Evolutionary conservation across 37 sponge, comb jelly and placozoan genomes (phyloP).

Genomic region (Hexactinellida sp.): DNA sequence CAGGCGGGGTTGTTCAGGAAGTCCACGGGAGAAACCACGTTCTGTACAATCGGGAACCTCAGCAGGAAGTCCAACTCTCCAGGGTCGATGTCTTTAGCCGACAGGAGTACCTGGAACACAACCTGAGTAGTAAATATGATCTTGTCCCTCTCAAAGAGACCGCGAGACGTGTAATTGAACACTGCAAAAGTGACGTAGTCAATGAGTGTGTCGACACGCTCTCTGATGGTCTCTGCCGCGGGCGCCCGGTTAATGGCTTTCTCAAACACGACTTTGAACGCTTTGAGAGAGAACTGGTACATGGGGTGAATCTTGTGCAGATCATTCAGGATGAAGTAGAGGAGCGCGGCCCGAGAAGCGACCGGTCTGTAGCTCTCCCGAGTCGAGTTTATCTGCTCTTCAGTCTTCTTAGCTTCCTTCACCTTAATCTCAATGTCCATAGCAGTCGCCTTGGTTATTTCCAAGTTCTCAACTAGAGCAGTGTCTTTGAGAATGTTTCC

Average conservation of each 20-base stretch:
- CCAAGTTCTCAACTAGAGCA: conserved; percentile 92
- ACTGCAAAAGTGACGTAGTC: conserved; percentile 92
- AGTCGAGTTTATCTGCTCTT: conserved; percentile 91
- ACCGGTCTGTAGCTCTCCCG: conserved; percentile 90
- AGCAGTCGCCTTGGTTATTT: conserved; percentile 87
- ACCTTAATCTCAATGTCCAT: conserved; percentile 77
- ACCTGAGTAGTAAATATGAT: conserved; percentile 90
- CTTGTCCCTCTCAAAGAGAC: conserved; percentile 93
- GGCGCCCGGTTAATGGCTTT: conserved; percentile 87
- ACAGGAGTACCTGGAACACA: conserved; percentile 82
- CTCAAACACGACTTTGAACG: conserved; percentile 96
- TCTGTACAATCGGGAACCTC: conserved; percentile 71
- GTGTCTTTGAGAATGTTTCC: conserved; percentile 96
- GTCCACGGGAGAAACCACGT: conserved; percentile 90
- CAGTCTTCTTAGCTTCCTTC: conserved; percentile 75
- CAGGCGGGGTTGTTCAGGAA: conserved; percentile 79
- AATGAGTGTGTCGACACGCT: conserved; percentile 76
- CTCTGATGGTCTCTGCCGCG: conserved; percentile 66
- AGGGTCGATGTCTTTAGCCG: conserved; percentile 77
- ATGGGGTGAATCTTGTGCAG: conserved; percentile 95
- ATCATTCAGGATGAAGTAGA: conserved; percentile 98
- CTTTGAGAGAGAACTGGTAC: conserved; percentile 98
- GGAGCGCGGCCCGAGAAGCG: conserved; percentile 83
- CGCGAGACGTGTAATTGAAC: conserved; percentile 88
- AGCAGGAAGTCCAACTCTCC: conserved; percentile 90